Base-by-base conservation (phyloP, 2,113 vertebrate species). In the Craseonycteris thonglongyai region DNA sequence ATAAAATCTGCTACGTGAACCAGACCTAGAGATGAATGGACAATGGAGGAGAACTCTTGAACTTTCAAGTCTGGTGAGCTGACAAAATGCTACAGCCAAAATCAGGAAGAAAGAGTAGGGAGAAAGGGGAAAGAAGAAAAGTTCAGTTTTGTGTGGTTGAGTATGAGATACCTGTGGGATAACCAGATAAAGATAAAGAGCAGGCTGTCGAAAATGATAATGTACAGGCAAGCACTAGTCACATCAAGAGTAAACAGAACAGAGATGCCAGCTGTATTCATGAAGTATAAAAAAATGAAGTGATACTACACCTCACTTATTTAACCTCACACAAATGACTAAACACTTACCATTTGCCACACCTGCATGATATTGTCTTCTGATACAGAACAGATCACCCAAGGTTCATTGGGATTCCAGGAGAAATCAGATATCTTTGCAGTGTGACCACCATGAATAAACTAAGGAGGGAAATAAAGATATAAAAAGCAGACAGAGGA, bases 341-440 rank as follows among this genome's bases (percentile, higher is more conserved):
- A n/a, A 81, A 49, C 35, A 83, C 98, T 98, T 90, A 99, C 99
- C 99, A 99, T 99, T 89, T 99, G 99, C 99, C 99, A 99, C 71
- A 99, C 99, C 98, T 99, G 99, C 99, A 99, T 99, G 98, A 99
- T 99, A 98, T 99, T 99, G 95, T 99, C 99, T 98, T 99, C 99
- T 96, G 99, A 99, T 97, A 99, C 99, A 96, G 99, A 99, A 97
- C 99, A 99, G 98, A 99, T 99, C 97, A 99, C 99, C 99, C 99
- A 99, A 16, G 99, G 99, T 93, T 99, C 99, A 47, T 99, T 99
- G 81, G 99, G 99, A 98, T 99, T 99, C 99, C 99, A 99, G 74
- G 99, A 99, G 97, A 99, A 99, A 97, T 99, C 99, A 0, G 99
- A 99, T 96, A 99, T 99, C 98, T 99, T 99, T 13, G 99, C 99